These are phyloP conservation scores for Platygyra sinensis DNA, from an alignment of 64 coral and sea anemone species.

Conservation along the genomic window DNA sequence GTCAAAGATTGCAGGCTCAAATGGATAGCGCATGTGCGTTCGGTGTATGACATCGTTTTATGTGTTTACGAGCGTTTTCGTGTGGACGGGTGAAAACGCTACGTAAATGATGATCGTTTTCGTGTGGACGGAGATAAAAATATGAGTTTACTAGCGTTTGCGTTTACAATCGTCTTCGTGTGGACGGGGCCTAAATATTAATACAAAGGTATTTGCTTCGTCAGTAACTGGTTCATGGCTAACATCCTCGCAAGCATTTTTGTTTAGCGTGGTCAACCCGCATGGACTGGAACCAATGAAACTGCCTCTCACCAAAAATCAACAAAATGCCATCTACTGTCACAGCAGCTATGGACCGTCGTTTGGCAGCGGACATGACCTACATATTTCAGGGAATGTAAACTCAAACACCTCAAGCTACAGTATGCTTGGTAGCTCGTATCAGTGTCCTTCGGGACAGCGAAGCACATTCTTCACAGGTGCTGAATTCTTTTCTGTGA, in stretches of 20 bases:
- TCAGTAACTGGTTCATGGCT: background rate
- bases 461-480: constrained; percentile 10
- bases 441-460: constrained; percentile 7
- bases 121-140: too few relatives aligned
- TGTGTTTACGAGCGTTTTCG: too few relatives aligned
- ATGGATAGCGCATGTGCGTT: too few relatives aligned
- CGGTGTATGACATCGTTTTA: too few relatives aligned
- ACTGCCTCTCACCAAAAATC: background rate
- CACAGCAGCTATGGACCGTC: background rate
- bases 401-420: background rate
- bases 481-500: constrained; percentile 15
- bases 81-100: too few relatives aligned
- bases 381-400: constrained; percentile 19
- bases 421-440: constrained; percentile 19
- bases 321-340: constrained; percentile 6
- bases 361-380: constrained; percentile 37
- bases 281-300: background rate
- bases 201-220: too few relatives aligned
- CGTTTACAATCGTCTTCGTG: too few relatives aligned
- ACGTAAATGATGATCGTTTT: too few relatives aligned
- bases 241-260: background rate
- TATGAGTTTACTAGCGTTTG: too few relatives aligned
- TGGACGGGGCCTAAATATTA: too few relatives aligned
- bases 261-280: constrained; percentile 1
- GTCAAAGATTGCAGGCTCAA: too few relatives aligned